These are phyloP conservation scores for Rhynchopsitta pachyrhyncha DNA, from an alignment of 2,113 vertebrate species.

Conservation along the genomic window DNA sequence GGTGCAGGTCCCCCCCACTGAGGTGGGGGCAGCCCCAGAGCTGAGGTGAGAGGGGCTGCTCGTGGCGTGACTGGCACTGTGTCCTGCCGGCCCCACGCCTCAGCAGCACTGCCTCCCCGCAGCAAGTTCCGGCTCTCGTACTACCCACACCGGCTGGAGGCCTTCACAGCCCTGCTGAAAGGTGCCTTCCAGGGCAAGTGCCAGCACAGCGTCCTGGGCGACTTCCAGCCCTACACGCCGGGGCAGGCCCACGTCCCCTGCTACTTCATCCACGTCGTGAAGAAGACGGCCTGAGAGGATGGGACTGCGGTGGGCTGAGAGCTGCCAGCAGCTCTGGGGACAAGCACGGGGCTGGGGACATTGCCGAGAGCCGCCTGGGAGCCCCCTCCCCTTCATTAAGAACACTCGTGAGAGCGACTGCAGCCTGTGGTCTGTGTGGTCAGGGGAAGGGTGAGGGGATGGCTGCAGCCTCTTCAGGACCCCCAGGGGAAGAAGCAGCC, in stretches of 20 bases:
- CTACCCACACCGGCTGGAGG: conserved; percentile 89
- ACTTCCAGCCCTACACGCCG: conserved; percentile 86
- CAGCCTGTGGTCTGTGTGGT: not conserved
- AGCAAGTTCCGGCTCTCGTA: conserved; percentile 96
- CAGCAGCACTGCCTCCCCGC: not conserved
- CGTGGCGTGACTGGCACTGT: rapidly evolving
- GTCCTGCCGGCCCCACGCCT: rapidly evolving
- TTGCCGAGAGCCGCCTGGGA: not conserved
- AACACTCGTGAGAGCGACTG: not conserved
- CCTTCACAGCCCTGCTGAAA: conserved; percentile 84
- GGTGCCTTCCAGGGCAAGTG: conserved; percentile 84
- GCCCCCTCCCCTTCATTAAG: conserved; percentile 17
- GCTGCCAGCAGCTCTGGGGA: not conserved
- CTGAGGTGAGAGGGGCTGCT: conserved; percentile 79
- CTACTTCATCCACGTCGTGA: conserved; percentile 96
- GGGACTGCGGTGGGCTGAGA: not conserved
- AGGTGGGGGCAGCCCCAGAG: conserved; percentile 68
- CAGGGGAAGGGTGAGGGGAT: not conserved
- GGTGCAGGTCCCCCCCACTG: conserved; percentile 79
- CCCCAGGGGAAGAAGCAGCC: not conserved
- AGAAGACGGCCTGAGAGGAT: conserved; percentile 78
- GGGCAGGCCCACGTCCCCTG: conserved; percentile 83
- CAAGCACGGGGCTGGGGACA: not conserved
- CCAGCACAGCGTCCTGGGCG: conserved; percentile 87
- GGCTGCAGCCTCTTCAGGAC: not conserved